Evolutionary conservation across 2,797 vertebrate species (phyloP).

Genomic region (Enteromius viviparus): DNA sequence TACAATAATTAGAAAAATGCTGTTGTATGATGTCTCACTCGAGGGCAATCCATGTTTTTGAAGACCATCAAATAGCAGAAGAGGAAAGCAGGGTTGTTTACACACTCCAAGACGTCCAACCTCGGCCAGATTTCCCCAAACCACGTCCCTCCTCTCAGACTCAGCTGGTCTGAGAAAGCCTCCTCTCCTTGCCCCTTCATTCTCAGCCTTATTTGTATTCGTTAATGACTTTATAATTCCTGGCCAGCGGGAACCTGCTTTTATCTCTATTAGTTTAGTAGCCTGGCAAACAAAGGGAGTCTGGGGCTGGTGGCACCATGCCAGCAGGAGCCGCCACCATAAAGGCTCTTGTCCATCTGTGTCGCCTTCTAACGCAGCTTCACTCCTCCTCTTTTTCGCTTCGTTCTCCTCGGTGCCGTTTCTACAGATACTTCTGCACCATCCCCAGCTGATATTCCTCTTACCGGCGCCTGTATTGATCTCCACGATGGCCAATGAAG

Average conservation of each 20-base stretch:
- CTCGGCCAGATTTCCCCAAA: constrained; percentile 51
- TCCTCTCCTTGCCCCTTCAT: constrained; percentile 73
- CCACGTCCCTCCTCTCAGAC: constrained; percentile 63
- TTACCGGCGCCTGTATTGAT: constrained; percentile 65
- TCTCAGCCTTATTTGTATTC: constrained; percentile 82
- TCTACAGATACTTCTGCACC: constrained; percentile 59
- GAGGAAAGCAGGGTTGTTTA: constrained; percentile 42
- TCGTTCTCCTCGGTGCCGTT: constrained; percentile 51
- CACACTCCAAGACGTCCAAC: constrained; percentile 26
- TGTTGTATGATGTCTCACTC: constrained; percentile 22
- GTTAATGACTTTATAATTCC: constrained; percentile 85
- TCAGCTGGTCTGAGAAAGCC: constrained; percentile 80
- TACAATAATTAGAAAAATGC: constrained; percentile 3
- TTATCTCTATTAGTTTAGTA: constrained; percentile 86
- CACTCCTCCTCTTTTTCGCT: constrained; percentile 33
- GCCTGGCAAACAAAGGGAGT: constrained; percentile 84
- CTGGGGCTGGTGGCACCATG: constrained; percentile 80
- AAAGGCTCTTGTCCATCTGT: constrained; percentile 84
- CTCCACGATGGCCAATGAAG: constrained; percentile 59
- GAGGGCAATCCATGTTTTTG: constrained; percentile 2
- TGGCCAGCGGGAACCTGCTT: constrained; percentile 86
- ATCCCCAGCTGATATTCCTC: constrained; percentile 53
- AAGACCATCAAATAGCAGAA: neutral
- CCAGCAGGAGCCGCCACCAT: constrained; percentile 81
- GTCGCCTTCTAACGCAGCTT: constrained; percentile 61